Percentiles rank a stretch among this genome's conserved stretches.
phyloP scores from a whole-genome alignment of 2,797 vertebrate genomes.

The Mus minutoides region DNA sequence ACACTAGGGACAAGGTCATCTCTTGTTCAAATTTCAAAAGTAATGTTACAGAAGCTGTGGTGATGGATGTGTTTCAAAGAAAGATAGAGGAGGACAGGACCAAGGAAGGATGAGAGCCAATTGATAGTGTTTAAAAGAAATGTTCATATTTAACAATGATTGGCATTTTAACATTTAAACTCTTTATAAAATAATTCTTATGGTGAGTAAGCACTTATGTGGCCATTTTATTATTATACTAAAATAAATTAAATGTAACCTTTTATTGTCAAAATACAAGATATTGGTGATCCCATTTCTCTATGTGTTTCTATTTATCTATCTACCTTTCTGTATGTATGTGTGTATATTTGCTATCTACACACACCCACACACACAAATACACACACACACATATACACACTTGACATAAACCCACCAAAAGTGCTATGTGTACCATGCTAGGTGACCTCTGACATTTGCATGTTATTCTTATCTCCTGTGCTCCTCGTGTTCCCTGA shows the following conservation, averaged over 20 bases:
- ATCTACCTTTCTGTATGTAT: not conserved
- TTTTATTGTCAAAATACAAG: conserved; percentile 1
- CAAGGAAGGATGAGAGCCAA: not conserved
- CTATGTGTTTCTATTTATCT: not conserved
- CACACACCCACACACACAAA: too few relatives aligned
- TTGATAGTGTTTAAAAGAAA: not conserved
- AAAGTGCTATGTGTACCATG: not conserved
- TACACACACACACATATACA: not conserved
- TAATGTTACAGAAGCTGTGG: not conserved
- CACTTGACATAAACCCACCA: not conserved
- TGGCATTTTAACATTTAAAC: not conserved
- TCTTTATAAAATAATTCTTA: not conserved
- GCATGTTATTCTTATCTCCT: not conserved
- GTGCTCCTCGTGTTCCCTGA: not conserved
- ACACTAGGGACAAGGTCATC: too few relatives aligned
- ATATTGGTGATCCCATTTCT: not conserved
- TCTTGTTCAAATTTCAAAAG: not conserved
- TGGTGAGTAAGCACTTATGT: not conserved
- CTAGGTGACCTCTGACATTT: not conserved
- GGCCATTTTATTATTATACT: not conserved
- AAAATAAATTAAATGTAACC: not conserved
- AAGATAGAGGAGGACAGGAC: not conserved
- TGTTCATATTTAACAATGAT: not conserved
- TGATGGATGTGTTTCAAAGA: not conserved
- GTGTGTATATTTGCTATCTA: not conserved